Evolutionary conservation across 1,140 invertebrate species (phyloP).

Genomic region (Camponotus pennsylvanicus): DNA sequence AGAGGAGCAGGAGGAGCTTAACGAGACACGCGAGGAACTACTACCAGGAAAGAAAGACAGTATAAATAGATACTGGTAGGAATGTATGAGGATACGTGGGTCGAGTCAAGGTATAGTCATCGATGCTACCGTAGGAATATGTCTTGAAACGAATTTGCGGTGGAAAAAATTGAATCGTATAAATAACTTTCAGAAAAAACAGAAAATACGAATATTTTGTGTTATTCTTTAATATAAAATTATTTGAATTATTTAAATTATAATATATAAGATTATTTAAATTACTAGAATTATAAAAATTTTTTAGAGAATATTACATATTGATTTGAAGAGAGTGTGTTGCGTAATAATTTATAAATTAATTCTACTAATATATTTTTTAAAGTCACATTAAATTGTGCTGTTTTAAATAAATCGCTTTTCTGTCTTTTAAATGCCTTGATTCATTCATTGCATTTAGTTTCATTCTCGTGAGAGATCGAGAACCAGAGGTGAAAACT

Average conservation of each 20-base stretch:
- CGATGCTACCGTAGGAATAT: background rate
- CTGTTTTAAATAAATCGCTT: background rate
- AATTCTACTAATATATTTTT: background rate
- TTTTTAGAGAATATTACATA: background rate
- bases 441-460: background rate
- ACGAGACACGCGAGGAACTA: slow-evolving; percentile 56
- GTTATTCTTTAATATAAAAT: background rate
- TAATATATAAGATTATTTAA: background rate
- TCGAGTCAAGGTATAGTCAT: background rate
- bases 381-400: background rate
- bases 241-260: background rate
- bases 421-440: background rate
- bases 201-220: background rate
- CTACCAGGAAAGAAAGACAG: slow-evolving; percentile 19
- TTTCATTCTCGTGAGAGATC: background rate
- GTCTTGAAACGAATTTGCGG: background rate
- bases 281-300: background rate
- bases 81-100: slow-evolving; percentile 33
- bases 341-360: background rate
- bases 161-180: background rate
- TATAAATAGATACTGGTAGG: slow-evolving; percentile 28
- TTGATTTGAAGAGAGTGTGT: too few relatives aligned
- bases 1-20: slow-evolving; percentile 31
- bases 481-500: background rate
- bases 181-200: background rate